Conservation (phyloP, 2,888 invertebrate genomes). For the Hydroisotoma schaefferi region DNA sequence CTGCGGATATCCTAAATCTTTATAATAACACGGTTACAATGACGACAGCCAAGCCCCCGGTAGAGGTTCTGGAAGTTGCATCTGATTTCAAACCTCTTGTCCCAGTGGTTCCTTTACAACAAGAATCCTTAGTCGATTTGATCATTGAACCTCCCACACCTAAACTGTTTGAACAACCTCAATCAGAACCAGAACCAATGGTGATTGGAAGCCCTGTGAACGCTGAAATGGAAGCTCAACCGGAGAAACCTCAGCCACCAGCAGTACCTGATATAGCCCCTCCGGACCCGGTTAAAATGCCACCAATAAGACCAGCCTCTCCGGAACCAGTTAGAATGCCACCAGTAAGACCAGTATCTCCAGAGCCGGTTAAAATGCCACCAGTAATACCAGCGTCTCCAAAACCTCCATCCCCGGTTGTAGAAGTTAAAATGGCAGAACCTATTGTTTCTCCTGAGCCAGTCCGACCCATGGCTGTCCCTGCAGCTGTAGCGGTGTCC, state of each 20-base stretch:
- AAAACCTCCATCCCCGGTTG: slow-evolving; percentile 45
- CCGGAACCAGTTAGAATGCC: slow-evolving; percentile 25
- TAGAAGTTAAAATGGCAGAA: slow-evolving; percentile 45
- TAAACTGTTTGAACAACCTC: not conserved
- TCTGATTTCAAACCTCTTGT: not conserved
- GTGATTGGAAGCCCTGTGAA: not conserved
- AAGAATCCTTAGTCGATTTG: slow-evolving; percentile 5
- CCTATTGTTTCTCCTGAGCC: too few relatives aligned
- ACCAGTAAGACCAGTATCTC: slow-evolving; percentile 48
- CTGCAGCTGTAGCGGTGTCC: slow-evolving; percentile 25
- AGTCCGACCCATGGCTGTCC: slow-evolving; percentile 45
- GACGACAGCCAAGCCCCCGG: slow-evolving; percentile 55
- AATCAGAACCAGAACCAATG: not conserved
- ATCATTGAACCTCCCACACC: slow-evolving; percentile 12
- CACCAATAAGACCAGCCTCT: slow-evolving; percentile 15
- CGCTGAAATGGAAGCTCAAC: not conserved
- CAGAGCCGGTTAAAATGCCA: slow-evolving; percentile 27
- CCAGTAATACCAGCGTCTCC: slow-evolving; percentile 51
- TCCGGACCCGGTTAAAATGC: not conserved
- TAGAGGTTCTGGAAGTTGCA: slow-evolving; percentile 18
- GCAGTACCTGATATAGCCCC: not conserved
- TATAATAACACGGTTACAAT: slow-evolving; percentile 67
- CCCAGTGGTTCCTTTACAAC: too few relatives aligned
- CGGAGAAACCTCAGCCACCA: not conserved
- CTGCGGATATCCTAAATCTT: slow-evolving; percentile 54